Evolutionary conservation across 2,888 invertebrate species (phyloP), one percentile per base, ranked within the genome.

Genomic region (Hymenopus coronatus): DNA sequence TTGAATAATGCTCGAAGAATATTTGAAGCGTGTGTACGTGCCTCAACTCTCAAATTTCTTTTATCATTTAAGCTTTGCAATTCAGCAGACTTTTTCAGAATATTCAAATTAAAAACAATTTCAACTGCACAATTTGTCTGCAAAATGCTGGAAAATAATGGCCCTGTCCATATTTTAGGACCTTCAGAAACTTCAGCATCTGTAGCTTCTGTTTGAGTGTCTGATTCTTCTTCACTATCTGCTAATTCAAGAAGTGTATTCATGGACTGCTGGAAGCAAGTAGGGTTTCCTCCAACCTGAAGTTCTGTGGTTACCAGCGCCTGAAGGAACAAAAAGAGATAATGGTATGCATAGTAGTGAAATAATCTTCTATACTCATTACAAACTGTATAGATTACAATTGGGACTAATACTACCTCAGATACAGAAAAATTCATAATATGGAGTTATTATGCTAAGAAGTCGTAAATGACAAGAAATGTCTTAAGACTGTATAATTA

Each of bases 21-120:
- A 93, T 99, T 98, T 91, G 98, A 93, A n/a, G 97, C 95, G 93
- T 98, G 99, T 70, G 96, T 95, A 90, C 96, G 94, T 0, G 95
- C 94, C 89, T 95, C 95, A n/a, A 92, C 46, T 87, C 30, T 54
- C 27, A 70, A 15, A 20, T 70, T 70, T 20, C 20, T 70, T 70
- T 70, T 20, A 25, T 70, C 54, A 70, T 14, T 83, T 20, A 20
- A 2, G 33, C n/a, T 83, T 28, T n/a, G 28, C 9, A 33, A 82
- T 3, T 40, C 85, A 46, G 40, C 54, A 20, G 54, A 85, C n/a
- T 20, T 89, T 88, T 28, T 46, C 81, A 70, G 20, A 70, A 70
- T 70, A 25, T 70, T 70, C 20, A 20, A 20, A 25, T 70, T 70
- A 70, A 40, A 40, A 40, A 25, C 20, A 2, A 70, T 70, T 25